A percentile compares a stretch with the other conserved stretches of the same genome.
phyloP scores from a whole-genome alignment of 2,113 vertebrate genomes.

The Columba janthina region DNA sequence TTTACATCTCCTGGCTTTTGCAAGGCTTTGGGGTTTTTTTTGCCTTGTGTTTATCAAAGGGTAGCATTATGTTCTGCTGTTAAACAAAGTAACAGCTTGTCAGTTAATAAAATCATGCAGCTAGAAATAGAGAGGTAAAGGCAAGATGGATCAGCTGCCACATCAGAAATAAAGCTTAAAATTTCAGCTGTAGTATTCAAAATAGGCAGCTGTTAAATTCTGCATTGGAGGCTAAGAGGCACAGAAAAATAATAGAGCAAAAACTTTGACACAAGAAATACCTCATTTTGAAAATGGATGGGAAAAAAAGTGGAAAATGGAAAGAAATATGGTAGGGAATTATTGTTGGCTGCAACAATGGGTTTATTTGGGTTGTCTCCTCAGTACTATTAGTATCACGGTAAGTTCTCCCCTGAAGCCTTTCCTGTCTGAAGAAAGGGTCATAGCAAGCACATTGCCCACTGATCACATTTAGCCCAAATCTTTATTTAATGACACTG shows the following conservation, averaged over 20 bases:
- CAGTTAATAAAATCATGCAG: neutral
- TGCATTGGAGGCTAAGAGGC: neutral
- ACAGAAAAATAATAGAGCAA: neutral
- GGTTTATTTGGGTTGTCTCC: neutral
- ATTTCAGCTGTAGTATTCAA: neutral
- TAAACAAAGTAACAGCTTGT: conserved; percentile 31
- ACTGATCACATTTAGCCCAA: neutral
- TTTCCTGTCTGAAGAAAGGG: conserved; percentile 15
- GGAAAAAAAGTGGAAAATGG: neutral
- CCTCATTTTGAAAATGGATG: neutral
- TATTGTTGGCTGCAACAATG: neutral
- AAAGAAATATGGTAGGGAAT: neutral
- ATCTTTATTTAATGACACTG: conserved; percentile 44
- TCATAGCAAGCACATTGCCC: neutral
- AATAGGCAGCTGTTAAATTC: neutral
- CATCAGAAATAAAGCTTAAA: neutral
- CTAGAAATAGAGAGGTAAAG: neutral
- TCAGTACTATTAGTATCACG: neutral
- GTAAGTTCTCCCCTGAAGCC: conserved; percentile 17
- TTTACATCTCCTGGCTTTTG: neutral
- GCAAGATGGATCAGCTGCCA: neutral
- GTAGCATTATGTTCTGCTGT: neutral
- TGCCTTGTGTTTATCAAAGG: neutral
- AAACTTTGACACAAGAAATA: neutral
- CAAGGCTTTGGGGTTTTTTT: neutral